phyloP scores from a whole-genome alignment of 2,113 vertebrate species.

The Todiramphus chloris region DNA sequence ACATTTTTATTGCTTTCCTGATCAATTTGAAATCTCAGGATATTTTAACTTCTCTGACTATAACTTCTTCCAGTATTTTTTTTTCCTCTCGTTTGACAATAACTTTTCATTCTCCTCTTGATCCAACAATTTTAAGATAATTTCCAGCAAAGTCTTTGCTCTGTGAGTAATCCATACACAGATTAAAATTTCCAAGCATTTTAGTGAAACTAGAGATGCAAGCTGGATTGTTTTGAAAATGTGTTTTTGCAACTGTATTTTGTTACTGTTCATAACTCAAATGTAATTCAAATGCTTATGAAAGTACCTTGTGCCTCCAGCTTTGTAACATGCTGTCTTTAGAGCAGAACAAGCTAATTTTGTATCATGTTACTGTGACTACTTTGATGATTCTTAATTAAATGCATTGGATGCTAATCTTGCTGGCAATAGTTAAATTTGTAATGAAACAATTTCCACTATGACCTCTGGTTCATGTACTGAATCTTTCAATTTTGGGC shows the following conservation, averaged over 20 bases:
- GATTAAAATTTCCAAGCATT: background rate
- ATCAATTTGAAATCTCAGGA: background rate
- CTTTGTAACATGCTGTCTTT: background rate
- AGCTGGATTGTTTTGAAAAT: background rate
- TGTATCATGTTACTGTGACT: background rate
- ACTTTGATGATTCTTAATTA: background rate
- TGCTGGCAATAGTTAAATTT: background rate
- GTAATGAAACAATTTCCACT: background rate
- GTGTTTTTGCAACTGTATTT: background rate
- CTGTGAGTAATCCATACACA: background rate
- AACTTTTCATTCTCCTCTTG: background rate
- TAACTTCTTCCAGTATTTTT: background rate
- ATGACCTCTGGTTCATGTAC: background rate
- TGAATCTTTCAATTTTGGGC: background rate
- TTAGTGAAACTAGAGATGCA: background rate
- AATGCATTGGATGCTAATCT: background rate
- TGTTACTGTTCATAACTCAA: background rate
- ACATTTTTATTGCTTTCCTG: background rate
- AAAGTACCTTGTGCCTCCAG: background rate
- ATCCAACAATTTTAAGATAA: background rate
- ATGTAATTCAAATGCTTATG: background rate
- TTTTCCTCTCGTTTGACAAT: background rate
- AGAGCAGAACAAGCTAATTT: background rate
- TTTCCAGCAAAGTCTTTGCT: background rate
- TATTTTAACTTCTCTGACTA: background rate